Evolutionary conservation across 1,140 invertebrate genomes (phyloP), one percentile per base, ranked within the genome.

Genomic region (Stratiolaelaps scimitus): DNA sequence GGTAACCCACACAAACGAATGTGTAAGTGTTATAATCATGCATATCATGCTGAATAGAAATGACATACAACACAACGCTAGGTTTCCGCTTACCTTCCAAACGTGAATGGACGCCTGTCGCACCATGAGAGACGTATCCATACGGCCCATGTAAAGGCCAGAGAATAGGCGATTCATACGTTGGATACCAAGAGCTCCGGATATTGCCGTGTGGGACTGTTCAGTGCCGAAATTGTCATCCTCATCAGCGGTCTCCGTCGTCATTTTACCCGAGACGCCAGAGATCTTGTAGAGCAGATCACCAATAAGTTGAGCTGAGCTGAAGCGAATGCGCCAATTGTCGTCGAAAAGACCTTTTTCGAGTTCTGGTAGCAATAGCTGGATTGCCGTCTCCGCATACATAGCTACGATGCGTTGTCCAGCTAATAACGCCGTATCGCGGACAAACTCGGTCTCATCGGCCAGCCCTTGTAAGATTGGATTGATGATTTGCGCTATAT

Each of bases 201-300:
- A 86, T 69, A 98, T 96, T 0, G 89, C 88, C 71, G 78, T 78
- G 72, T 96, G 90, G 0, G 92, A 95, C 71, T 91, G 86, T 77
- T 98, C 94, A 0, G 95, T 97, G 65, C 94, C 95, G 78, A 98
- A 96, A 75, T 97, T 98, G 74, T 98, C 95, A 77, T 98, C 95
- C 75, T 98, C 95, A 71, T 87, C 88, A 2, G 91, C 90, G 1
- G 92, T 97, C 78, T 96, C 92, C 0, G 95, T 98, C 17, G 89
- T 94, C 92, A 98, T 98, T 78, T 98, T 98, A 56, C 94, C 94
- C 64, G 90, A 89, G 0, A 98, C 92, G 66, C 80, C 81, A 40
- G 93, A 98, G 67, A 99, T 91, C 67, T 91, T 84, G 75, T 97
- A 99, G 15, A 99, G 76, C 45, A 99, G 78, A 76, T 98, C 96